These are phyloP conservation scores for Tribolium madens DNA, from an alignment of 1,140 invertebrate genomes.

Conservation along the genomic window DNA sequence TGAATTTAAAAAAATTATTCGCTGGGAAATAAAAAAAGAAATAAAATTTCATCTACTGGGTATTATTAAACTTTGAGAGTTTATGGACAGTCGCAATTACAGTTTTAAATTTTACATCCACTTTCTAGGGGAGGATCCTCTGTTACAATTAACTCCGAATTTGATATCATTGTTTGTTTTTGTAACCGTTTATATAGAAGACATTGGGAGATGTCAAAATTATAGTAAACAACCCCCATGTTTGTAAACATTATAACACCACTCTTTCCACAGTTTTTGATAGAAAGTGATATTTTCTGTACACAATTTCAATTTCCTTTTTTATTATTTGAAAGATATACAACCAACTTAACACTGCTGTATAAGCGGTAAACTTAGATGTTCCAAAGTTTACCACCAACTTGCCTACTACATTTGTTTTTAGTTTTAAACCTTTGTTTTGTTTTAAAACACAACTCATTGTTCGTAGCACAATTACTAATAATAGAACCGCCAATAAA, in stretches of 20 bases:
- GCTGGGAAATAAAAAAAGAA: background rate
- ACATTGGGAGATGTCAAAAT: background rate
- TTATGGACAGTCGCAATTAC: background rate
- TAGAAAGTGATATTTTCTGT: background rate
- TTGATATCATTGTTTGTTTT: background rate
- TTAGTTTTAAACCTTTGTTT: background rate
- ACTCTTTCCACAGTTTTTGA: background rate
- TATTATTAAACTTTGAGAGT: background rate
- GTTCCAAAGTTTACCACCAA: background rate
- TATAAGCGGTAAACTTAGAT: background rate
- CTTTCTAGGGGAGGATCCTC: background rate
- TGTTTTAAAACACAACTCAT: slow-evolving; percentile 2
- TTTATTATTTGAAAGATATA: background rate
- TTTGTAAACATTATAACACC: background rate
- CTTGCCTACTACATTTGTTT: slow-evolving; percentile 18
- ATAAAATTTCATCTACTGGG: slow-evolving; percentile 1
- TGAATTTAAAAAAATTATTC: background rate
- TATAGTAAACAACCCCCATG: background rate
- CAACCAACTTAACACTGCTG: slow-evolving; percentile 8
- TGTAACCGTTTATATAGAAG: background rate
- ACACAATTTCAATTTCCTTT: background rate
- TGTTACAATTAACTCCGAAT: background rate
- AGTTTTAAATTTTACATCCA: background rate
- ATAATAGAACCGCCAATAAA: slow-evolving; percentile 25
- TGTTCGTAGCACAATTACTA: slow-evolving; percentile 25